Percentiles rank a stretch among this genome's conserved stretches.
Conservation (phyloP, 2,888 invertebrate genomes). For the Drosophila hawaiiensis region DNA sequence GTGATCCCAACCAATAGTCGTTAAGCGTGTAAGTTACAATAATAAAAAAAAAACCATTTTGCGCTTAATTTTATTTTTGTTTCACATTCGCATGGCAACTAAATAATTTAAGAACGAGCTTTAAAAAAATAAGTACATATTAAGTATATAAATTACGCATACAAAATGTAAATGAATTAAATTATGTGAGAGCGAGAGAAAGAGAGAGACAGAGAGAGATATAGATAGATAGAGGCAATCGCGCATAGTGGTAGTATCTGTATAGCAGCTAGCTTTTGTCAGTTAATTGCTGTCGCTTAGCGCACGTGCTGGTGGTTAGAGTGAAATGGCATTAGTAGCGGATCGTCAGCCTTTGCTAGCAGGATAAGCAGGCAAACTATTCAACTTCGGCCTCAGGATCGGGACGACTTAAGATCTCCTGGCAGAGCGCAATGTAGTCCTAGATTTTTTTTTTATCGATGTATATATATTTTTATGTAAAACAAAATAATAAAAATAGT, state of each 20-base stretch:
- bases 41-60: conserved; percentile 43
- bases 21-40: conserved; percentile 35
- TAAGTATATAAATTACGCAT: conserved; percentile 12
- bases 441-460: conserved; percentile 59
- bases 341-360: conserved; percentile 26
- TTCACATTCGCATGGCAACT: conserved; percentile 41
- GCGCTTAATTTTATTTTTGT: conserved; percentile 41
- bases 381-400: conserved; percentile 82
- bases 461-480: conserved; percentile 18
- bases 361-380: conserved; percentile 20
- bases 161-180: conserved; percentile 27
- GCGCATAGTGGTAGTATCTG: conserved; percentile 5
- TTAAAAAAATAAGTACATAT: conserved; percentile 9
- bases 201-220: background rate
- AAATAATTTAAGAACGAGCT: conserved; percentile 17
- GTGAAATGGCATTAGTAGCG: conserved; percentile 46
- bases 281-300: conserved; percentile 10
- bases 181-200: background rate
- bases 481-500: conserved; percentile 22
- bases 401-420: conserved; percentile 84
- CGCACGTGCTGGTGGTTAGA: conserved; percentile 28
- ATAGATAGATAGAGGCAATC: conserved; percentile 16
- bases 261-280: conserved; percentile 49
- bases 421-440: conserved; percentile 85
- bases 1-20: conserved; percentile 38